Base-by-base conservation (phyloP, 2,888 invertebrate genomes). In the Protophormia terraenovae region DNA sequence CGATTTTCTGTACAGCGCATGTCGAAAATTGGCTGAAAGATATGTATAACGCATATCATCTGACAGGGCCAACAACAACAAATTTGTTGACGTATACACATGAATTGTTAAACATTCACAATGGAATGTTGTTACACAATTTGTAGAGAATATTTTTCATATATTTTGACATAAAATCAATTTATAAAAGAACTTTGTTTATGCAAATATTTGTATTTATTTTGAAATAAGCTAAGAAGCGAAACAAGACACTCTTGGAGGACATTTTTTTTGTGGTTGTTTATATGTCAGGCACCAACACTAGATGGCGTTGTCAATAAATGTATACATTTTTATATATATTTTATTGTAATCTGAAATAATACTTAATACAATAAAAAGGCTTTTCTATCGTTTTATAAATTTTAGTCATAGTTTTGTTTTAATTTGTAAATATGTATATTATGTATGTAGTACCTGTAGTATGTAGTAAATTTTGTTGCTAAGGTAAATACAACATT, bases 21-120 rank as follows among this genome's bases (percentile, higher is more conserved):
- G 73, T 29, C 55, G 27, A 16, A 55, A 50, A 72, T 14, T 67
- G 19, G 14, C 7, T 41, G 22, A 22, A 19, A 22, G 7, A 50
- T 58, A 66, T 72, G 73, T 69, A 81, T 50, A 75, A 62, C 16
- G 22, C 66, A 64, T 32, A 72, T 79, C 72, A 72, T 72, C 79
- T 80, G 79, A 66, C 79, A 80, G 16, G 0, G 24, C n/a, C 22
- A 77, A n/a, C 16, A 55, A 64, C 35, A 67, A 50, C 5, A 35
- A 53, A 38, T 53, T n/a, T 64, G 80, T 80, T 80, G 64, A 72
- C 77, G 71, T 77, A 83, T 45, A 72, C 71, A 77, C 0, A 75
- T 8, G 38, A 69, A 69, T 24, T 32, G 8, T 24, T 12, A 45
- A 29, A 47, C 16, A 83, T 83, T 77, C 76, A 83, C 83, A 71